These are phyloP conservation scores for Cochlearius cochlearius DNA, from an alignment of 2,113 vertebrate species.

Conservation along the genomic window DNA sequence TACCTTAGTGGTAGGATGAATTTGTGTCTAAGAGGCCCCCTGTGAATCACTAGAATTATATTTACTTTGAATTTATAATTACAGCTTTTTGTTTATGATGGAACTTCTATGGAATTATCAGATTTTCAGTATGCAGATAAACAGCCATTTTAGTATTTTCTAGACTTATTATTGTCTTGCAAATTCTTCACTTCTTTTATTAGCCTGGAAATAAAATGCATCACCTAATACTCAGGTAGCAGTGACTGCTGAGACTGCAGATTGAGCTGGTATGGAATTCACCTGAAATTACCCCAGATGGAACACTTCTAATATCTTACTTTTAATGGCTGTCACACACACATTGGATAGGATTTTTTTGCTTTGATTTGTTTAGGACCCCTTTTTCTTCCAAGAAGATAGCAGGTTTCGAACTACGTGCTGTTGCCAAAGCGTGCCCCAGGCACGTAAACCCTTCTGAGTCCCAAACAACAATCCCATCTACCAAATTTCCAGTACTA, in stretches of 20 bases:
- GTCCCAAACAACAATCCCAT: not conserved
- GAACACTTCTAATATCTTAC: not conserved
- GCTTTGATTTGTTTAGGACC: not conserved
- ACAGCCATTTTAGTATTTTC: not conserved
- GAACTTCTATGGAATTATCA: not conserved
- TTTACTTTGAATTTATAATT: constrained; percentile 25
- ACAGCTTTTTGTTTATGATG: not conserved
- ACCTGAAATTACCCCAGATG: not conserved
- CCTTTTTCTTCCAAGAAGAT: not conserved
- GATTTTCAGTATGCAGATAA: not conserved
- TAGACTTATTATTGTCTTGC: not conserved
- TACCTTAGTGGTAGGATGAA: not conserved
- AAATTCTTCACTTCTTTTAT: not conserved
- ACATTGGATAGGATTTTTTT: not conserved
- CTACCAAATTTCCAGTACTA: not conserved
- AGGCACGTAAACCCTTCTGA: not conserved
- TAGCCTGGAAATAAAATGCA: not conserved
- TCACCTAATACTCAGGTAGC: not conserved
- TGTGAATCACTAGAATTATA: not conserved
- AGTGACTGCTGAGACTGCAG: not conserved
- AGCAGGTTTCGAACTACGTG: not conserved
- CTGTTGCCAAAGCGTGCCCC: not conserved
- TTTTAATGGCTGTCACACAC: not conserved
- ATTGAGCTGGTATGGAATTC: not conserved
- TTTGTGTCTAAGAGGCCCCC: not conserved